phyloP scores from a whole-genome alignment of 2,797 vertebrate genomes.

The Tympanoctomys barrerae region DNA sequence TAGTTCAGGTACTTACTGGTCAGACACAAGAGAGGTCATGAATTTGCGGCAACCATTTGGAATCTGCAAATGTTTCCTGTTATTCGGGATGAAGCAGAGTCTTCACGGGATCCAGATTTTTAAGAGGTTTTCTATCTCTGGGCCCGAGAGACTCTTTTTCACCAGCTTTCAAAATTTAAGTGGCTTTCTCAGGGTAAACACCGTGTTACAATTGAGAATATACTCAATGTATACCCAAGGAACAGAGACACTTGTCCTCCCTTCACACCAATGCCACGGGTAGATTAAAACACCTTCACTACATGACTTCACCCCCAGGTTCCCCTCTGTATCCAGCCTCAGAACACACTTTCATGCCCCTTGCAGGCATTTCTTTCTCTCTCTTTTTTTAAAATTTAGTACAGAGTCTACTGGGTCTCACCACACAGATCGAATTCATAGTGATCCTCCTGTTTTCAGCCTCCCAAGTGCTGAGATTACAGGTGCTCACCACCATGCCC shows the following conservation, averaged over 20 bases:
- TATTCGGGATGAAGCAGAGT: neutral
- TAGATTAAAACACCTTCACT: neutral
- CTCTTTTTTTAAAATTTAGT: too few species aligned
- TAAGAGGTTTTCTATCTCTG: neutral
- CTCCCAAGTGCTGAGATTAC: too few species aligned
- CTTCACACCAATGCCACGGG: too few species aligned
- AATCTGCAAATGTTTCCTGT: neutral
- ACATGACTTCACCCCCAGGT: neutral
- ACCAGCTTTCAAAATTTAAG: neutral
- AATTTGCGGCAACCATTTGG: neutral
- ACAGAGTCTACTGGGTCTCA: too few species aligned
- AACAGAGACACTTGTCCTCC: neutral
- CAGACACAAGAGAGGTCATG: neutral
- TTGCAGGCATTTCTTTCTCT: neutral
- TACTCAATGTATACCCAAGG: neutral
- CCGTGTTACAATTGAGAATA: neutral
- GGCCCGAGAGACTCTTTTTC: neutral
- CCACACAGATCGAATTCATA: too few species aligned
- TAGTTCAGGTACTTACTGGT: neutral
- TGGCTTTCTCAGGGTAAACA: neutral
- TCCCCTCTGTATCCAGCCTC: neutral
- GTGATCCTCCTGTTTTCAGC: too few species aligned
- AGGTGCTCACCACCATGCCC: too few species aligned
- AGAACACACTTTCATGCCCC: neutral
- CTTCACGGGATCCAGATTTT: neutral